These are phyloP conservation scores for Unio delphinus DNA, from an alignment of 2,888 invertebrate genomes.

Conservation along the genomic window DNA sequence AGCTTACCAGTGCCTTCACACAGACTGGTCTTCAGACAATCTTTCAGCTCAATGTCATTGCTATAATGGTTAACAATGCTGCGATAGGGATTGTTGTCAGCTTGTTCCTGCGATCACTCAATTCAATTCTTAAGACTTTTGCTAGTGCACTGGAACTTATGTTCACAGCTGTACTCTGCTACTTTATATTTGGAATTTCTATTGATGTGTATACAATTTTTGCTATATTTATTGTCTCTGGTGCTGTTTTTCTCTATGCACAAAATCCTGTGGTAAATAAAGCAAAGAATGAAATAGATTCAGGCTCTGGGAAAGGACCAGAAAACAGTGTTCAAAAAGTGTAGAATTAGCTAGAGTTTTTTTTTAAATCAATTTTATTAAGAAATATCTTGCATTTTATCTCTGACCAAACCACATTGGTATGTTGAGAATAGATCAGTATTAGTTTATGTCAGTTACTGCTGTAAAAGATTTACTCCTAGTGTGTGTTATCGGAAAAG, in stretches of 20 bases:
- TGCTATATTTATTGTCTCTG: slow-evolving; percentile 86
- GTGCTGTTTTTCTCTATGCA: slow-evolving; percentile 89
- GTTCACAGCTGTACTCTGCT: slow-evolving; percentile 90
- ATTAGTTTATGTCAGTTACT: no score
- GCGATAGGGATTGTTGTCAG: slow-evolving; percentile 93
- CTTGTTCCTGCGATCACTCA: slow-evolving; percentile 91
- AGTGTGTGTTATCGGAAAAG: no score
- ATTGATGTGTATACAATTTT: slow-evolving; percentile 86
- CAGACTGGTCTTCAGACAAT: slow-evolving; percentile 66
- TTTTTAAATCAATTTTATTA: no score
- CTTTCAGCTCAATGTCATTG: slow-evolving; percentile 78
- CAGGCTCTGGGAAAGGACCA: no score
- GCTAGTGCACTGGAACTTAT: slow-evolving; percentile 93
- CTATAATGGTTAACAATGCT: slow-evolving; percentile 90
- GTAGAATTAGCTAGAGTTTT: no score
- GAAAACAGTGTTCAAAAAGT: no score
- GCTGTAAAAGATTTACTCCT: no score
- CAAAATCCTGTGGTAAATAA: slow-evolving; percentile 84
- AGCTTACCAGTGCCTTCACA: slow-evolving; percentile 78
- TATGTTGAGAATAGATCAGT: no score
- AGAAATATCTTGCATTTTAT: no score
- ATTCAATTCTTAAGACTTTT: slow-evolving; percentile 95
- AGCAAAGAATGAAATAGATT: slow-evolving; percentile 29
- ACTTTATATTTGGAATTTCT: slow-evolving; percentile 85
- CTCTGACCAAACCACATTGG: no score